Percentiles rank a stretch among this genome's conserved stretches.
Evolutionary conservation across 2,113 vertebrate species (phyloP).

Genomic region (Symphodus melops): DNA sequence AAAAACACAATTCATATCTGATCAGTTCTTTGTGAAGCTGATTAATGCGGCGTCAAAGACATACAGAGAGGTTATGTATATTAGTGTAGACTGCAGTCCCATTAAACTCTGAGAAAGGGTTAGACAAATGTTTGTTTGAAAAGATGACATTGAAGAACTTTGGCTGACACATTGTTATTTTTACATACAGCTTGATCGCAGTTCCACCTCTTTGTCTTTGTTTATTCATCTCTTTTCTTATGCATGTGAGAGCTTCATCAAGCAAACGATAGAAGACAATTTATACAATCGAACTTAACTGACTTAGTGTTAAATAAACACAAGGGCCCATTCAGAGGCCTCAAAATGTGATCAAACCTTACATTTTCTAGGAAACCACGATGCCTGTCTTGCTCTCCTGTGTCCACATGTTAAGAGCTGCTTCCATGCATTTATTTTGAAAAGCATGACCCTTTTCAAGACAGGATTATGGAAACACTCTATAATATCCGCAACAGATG

Average conservation of each 20-base stretch:
- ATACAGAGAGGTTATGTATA: neutral
- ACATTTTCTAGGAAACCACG: neutral
- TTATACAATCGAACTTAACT: neutral
- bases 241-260: neutral
- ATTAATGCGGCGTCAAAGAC: neutral
- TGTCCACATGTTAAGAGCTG: conserved; percentile 1
- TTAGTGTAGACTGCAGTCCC: too few relatives aligned
- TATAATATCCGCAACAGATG: conserved; percentile 37
- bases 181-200: neutral
- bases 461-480: conserved; percentile 37
- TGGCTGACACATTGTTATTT: neutral
- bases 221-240: neutral
- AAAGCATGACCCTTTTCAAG: conserved; percentile 35
- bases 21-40: neutral
- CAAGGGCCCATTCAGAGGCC: neutral
- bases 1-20: neutral
- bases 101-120: neutral
- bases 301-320: neutral
- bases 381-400: neutral
- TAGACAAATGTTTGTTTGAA: neutral
- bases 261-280: too few relatives aligned
- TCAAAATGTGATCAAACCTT: neutral
- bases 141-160: neutral
- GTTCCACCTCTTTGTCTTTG: neutral
- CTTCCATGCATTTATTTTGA: conserved; percentile 47